Evolutionary conservation across 2,888 invertebrate species (phyloP), one percentile per base, ranked within the genome.

Genomic region (Macrophya alboannulata): DNA sequence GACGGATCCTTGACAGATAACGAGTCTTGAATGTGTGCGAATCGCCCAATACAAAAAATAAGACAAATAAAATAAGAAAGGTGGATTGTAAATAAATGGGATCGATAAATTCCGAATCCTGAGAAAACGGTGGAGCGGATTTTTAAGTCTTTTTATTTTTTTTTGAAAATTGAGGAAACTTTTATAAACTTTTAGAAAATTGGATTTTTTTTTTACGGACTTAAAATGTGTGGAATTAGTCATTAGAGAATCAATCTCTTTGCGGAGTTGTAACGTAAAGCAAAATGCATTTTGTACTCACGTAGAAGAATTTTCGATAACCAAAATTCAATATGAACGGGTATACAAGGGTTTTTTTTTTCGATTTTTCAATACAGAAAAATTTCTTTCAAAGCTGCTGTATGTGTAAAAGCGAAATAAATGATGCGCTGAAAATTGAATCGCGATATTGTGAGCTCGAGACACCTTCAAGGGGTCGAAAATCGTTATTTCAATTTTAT

Each of bases 381-480:
- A 25, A 25, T 62, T 31, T 25, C 62, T 4, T n/a, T 0, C n/a
- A 10, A 55, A 25, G n/a, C 55, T 55, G n/a, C 17, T 17, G n/a
- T 10, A 4, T 62, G 21, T 25, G 4, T 62, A 31, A 12, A 62
- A 62, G 62, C 25, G 25, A 25, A 31, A 62, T 62, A 31, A 62
- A 62, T 25, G 62, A 62, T 4, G 10, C 21, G 25, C 12, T 3
- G 25, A 62, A 62, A 62, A 25, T 31, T 62, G 62, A 62, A 31
- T 31, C 25, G n/a, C 62, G 62, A 62, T 31, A 25, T 62, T 25
- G 1, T 4, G 21, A 12, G 12, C 25, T 62, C 25, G 62, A 21
- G 62, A 25, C 62, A 62, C 12, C 25, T 62, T 62, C 62, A 62
- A 21, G 62, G 62, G 62, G 62, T 62, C 12, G 62, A 55, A 55